phyloP scores from a whole-genome alignment of 2,113 vertebrate species.

The Vicugna pacos region DNA sequence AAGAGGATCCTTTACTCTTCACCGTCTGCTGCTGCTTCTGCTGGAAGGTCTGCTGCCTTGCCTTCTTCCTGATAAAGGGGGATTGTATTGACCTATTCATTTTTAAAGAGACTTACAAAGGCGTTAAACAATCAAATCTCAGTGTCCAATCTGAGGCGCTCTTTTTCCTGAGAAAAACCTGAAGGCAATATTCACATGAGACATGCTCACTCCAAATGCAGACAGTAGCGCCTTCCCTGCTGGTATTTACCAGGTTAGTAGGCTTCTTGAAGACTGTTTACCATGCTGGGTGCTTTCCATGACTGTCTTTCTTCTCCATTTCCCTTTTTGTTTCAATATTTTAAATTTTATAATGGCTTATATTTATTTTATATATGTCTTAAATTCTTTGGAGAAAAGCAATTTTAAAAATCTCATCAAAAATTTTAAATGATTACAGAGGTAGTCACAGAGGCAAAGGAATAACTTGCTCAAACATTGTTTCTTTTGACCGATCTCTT shows the following conservation, averaged over 20 bases:
- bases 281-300: neutral
- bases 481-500: neutral
- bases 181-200: conserved; percentile 9
- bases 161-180: conserved; percentile 13
- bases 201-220: neutral
- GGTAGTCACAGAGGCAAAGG: neutral
- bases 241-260: neutral
- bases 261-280: neutral
- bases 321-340: neutral
- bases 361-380: neutral
- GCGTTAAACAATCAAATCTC: conserved; percentile 57
- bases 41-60: neutral
- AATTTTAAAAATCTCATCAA: conserved; percentile 11
- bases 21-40: conserved; percentile 8
- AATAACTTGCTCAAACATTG: neutral
- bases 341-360: neutral
- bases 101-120: conserved; percentile 64
- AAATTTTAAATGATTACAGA: neutral
- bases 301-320: neutral
- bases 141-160: neutral
- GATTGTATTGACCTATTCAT: conserved; percentile 69
- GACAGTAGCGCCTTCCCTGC: neutral
- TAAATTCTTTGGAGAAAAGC: conserved; percentile 25
- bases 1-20: neutral
- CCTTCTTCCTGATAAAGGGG: neutral